Conservation (phyloP, 2,797 vertebrate species). For the Hydrolagus colliei region DNA sequence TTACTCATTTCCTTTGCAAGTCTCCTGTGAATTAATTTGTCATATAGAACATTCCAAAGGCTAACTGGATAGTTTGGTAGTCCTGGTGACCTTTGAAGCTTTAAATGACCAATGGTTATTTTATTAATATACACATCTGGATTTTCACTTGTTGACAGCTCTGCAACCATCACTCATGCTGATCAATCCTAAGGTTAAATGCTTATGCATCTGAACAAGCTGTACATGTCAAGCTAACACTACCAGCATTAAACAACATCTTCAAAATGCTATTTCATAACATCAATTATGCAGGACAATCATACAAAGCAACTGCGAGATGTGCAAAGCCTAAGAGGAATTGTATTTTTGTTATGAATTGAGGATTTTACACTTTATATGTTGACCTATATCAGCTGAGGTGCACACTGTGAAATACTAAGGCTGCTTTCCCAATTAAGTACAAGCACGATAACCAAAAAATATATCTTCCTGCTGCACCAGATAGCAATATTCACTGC, state of each 20-base stretch:
- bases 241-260: background rate
- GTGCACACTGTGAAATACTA: too few relatives aligned
- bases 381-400: too few relatives aligned
- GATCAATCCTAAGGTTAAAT: background rate
- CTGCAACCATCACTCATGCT: background rate
- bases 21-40: background rate
- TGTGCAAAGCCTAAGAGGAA: background rate
- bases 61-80: background rate
- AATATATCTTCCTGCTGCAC: too few relatives aligned
- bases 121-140: background rate
- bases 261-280: background rate
- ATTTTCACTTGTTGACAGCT: background rate
- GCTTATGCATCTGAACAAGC: background rate
- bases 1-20: background rate
- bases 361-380: background rate
- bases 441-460: too few relatives aligned
- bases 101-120: background rate
- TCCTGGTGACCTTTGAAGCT: slow-evolving; percentile 4
- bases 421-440: too few relatives aligned
- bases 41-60: background rate
- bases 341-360: background rate
- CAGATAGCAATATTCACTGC: too few relatives aligned
- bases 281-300: background rate
- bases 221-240: background rate
- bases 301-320: background rate